Conservation (phyloP, 2,113 vertebrate genomes). For the Cisticola juncidis region DNA sequence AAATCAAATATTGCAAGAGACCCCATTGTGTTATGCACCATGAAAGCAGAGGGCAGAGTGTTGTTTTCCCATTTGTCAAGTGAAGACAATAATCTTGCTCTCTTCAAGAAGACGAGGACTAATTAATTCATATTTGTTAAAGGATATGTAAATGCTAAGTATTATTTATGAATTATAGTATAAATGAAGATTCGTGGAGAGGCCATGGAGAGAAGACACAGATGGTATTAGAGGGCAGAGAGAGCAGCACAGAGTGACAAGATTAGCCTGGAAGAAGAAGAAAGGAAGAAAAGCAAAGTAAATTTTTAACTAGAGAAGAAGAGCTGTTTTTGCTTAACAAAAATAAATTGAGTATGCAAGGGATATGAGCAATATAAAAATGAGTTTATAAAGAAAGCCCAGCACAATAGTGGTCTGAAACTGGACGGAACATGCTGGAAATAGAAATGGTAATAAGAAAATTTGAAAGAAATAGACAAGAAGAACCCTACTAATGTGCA, state of each 20-base stretch:
- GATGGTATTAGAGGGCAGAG: background rate
- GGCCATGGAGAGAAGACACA: background rate
- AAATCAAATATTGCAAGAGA: background rate
- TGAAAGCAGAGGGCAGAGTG: background rate
- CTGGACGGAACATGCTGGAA: background rate
- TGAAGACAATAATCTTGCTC: constrained; percentile 4
- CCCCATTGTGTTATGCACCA: background rate
- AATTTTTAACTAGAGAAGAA: background rate
- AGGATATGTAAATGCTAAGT: constrained; percentile 26
- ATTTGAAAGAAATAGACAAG: background rate
- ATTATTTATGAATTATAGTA: constrained; percentile 41
- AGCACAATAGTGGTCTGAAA: background rate
- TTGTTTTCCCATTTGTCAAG: constrained; percentile 35
- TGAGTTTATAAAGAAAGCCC: background rate
- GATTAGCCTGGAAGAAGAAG: background rate
- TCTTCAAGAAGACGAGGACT: background rate
- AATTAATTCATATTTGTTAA: constrained; percentile 59
- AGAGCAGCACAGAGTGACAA: background rate
- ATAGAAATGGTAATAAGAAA: background rate
- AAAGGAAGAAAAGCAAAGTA: background rate
- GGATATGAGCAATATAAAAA: background rate
- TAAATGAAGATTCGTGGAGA: background rate
- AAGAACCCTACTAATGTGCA: background rate
- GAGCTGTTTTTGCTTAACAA: background rate
- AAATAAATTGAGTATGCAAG: background rate